Percentiles rank a stretch among this genome's conserved stretches.
Evolutionary conservation across 2,888 invertebrate genomes (phyloP).

Genomic region (Polydrusus tereticollis): DNA sequence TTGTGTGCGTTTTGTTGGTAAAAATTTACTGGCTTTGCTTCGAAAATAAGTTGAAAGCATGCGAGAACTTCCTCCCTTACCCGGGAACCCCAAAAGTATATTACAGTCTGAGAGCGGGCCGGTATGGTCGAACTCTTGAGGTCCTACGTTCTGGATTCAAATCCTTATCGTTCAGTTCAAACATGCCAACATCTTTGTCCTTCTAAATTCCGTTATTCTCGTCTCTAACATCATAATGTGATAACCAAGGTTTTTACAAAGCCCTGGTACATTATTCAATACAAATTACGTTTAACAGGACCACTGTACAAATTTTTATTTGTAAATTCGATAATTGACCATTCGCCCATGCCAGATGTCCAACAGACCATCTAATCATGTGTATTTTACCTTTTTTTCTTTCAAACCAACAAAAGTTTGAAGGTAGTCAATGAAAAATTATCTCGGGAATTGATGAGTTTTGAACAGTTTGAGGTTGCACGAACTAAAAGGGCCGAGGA

Average conservation of each 20-base stretch:
- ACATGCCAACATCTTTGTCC: too few relatives aligned
- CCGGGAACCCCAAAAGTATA: background rate
- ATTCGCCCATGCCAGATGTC: background rate
- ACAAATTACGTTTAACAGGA: background rate
- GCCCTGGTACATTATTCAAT: too few relatives aligned
- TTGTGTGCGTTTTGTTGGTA: slow-evolving; percentile 14
- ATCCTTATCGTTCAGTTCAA: too few relatives aligned
- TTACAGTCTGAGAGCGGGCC: background rate
- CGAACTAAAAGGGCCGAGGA: slow-evolving; percentile 28
- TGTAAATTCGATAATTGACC: slow-evolving; percentile 14
- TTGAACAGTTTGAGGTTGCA: slow-evolving; percentile 19
- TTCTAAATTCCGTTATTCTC: too few relatives aligned
- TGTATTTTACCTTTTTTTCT: background rate
- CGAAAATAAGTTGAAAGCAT: background rate
- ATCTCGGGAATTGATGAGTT: slow-evolving; percentile 31
- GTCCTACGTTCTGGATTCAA: too few relatives aligned
- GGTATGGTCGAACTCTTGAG: too few relatives aligned
- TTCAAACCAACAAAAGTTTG: slow-evolving; percentile 4
- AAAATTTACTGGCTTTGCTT: background rate
- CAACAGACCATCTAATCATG: slow-evolving; percentile 4
- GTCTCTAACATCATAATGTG: too few relatives aligned
- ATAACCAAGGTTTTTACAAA: too few relatives aligned
- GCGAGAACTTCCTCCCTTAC: background rate
- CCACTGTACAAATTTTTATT: slow-evolving; percentile 3
- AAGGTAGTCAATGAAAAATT: slow-evolving; percentile 6